These are phyloP conservation scores for Aeoliscus strigatus DNA, from an alignment of 2,797 vertebrate species.

Conservation along the genomic window DNA sequence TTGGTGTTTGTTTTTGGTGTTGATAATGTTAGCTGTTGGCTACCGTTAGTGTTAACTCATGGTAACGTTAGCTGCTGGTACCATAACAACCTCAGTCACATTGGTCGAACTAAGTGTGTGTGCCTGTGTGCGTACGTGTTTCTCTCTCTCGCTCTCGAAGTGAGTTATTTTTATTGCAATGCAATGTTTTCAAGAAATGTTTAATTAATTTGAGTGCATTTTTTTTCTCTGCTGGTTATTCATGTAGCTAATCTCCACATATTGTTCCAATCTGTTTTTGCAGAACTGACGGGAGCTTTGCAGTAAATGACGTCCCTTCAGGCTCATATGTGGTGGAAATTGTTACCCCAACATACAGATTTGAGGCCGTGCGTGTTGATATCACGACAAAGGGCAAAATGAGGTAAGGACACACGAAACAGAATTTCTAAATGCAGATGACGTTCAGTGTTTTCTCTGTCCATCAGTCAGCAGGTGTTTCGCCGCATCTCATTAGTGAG, in stretches of 20 bases:
- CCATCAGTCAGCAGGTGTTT: neutral
- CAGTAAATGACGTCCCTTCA: slow-evolving; percentile 94
- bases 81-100: slow-evolving; percentile 14
- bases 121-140: too few species aligned
- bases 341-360: slow-evolving; percentile 85
- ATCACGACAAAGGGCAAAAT: slow-evolving; percentile 99
- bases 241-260: too few species aligned
- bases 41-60: too few species aligned
- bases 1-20: too few species aligned
- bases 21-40: too few species aligned
- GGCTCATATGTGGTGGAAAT: slow-evolving; percentile 96
- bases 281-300: slow-evolving; percentile 96
- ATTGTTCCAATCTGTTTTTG: slow-evolving; percentile 1
- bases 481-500: too few species aligned
- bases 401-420: slow-evolving; percentile 82
- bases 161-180: too few species aligned
- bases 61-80: neutral
- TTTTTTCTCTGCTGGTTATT: neutral
- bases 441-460: too few species aligned
- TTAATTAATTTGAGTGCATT: neutral
- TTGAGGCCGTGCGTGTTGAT: slow-evolving; percentile 93
- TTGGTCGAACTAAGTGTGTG: too few species aligned
- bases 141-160: too few species aligned
- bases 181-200: too few species aligned
- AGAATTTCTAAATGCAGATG: neutral